Evolutionary conservation across 2,797 vertebrate genomes (phyloP).

Genomic region (Cryptoprocta ferox): DNA sequence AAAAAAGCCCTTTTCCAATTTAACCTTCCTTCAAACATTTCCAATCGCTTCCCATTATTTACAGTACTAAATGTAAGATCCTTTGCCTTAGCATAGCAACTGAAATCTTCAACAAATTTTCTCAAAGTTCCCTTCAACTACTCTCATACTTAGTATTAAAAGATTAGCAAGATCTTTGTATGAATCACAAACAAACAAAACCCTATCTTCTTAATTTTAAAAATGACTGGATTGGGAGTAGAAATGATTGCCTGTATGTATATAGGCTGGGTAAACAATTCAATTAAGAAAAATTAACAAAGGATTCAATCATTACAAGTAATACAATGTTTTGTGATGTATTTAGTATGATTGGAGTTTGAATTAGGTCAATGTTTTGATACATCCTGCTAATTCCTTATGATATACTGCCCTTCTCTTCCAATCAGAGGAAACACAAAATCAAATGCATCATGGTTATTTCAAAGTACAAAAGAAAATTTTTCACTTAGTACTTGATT

Average conservation of each 20-base stretch:
- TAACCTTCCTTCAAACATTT: not conserved
- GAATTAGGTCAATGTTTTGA: not conserved
- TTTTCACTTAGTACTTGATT: not conserved
- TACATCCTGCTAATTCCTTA: not conserved
- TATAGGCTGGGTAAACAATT: not conserved
- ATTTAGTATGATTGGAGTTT: not conserved
- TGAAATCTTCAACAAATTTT: slow-evolving; percentile 6
- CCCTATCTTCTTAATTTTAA: not conserved
- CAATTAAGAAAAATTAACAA: not conserved
- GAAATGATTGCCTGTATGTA: not conserved
- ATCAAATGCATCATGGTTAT: not conserved
- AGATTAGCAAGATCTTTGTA: not conserved
- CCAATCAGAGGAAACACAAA: not conserved
- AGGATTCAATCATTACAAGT: not conserved
- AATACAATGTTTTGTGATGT: not conserved
- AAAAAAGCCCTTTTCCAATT: not conserved
- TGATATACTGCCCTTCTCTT: not conserved
- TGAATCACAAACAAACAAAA: not conserved
- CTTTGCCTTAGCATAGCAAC: not conserved
- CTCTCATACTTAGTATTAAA: not conserved
- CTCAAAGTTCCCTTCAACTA: not conserved
- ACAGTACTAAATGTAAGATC: not conserved
- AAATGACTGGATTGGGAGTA: not conserved
- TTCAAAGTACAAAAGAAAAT: not conserved
- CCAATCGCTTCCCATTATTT: not conserved